Percentiles rank a stretch among this genome's conserved stretches.
Evolutionary conservation across 2,113 vertebrate genomes (phyloP).

Genomic region (Alligator mississippiensis): DNA sequence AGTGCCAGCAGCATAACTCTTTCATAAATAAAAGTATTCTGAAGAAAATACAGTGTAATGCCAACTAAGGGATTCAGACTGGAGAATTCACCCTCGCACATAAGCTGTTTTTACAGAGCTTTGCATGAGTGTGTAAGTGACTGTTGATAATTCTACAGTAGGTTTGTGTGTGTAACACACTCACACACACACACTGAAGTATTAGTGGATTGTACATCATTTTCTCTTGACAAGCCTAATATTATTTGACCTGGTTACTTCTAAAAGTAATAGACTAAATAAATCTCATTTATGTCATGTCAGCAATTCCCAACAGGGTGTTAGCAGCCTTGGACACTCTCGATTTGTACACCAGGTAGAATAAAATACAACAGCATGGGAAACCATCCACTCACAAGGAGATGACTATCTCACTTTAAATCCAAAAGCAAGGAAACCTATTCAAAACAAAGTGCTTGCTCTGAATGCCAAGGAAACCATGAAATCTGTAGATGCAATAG

Average conservation of each 20-base stretch:
- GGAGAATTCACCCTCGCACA: not conserved
- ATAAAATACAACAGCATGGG: accelerated
- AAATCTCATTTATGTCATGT: slow-evolving; percentile 39
- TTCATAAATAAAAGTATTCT: not conserved
- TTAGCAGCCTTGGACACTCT: not conserved
- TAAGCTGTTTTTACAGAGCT: not conserved
- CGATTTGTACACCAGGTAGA: not conserved
- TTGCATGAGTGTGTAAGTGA: not conserved
- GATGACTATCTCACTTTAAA: not conserved
- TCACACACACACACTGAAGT: not conserved
- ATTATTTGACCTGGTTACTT: slow-evolving; percentile 1
- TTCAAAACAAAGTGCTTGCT: not conserved
- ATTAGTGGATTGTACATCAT: not conserved
- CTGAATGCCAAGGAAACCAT: not conserved
- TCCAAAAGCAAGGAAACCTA: not conserved
- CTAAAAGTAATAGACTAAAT: not conserved
- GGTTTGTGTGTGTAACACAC: not conserved
- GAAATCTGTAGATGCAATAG: accelerated
- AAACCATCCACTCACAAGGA: not conserved
- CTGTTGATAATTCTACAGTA: not conserved
- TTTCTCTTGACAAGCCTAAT: not conserved
- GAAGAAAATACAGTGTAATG: not conserved
- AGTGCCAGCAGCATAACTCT: not conserved
- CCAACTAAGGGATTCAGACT: not conserved
- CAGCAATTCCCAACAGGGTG: slow-evolving; percentile 26